Base-by-base conservation (phyloP, 2,113 vertebrate genomes). In the Neopipo cinnamomea region DNA sequence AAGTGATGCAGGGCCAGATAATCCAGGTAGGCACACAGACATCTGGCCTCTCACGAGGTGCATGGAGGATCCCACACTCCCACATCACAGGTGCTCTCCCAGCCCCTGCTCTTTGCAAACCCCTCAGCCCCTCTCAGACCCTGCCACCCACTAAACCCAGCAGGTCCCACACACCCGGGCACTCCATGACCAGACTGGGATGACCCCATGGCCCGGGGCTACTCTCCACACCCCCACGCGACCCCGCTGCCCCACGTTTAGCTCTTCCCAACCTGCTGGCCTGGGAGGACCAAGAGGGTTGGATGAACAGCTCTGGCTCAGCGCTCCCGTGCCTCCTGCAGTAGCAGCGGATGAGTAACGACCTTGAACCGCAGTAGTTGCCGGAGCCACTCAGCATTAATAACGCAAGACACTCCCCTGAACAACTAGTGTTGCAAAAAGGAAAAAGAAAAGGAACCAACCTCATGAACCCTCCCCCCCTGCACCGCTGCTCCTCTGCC, bases 341-440 rank as follows among this genome's bases (percentile, higher is more conserved):
- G 66, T 1, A n/a, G 83, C 66, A 44, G 92, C 19, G 2, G 73
- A 63, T 85, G 95, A 95, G 58, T 50, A 74, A 94, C 65, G 56
- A 92, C 92, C 90, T 93, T 77, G 89, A 96, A 84, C 85, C 80
- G 39, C 94, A 81, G 88, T 0, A 37, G 33, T 0, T 87, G 80
- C 82, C 14, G 11, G 88, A 96, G 77, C 89, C 74, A 46, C 77
- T 94, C 93, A 93, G 96, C 84, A 28, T 81, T 86, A 85, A 47
- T 46, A 97, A 92, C 55, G 7, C 66, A 89, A 87, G 93, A 96
- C 93, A 97, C 94, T 88, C 92, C 96, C 95, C 93, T 86, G 41
- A 90, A 84, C 66, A 82, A 86, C 79, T 47, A 75, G 74, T 33
- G 42, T 59, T 93, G 91, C 92, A 80, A 88, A 91, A 88, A 85